Percentiles rank a stretch among this genome's conserved stretches.
Evolutionary conservation across 2,888 invertebrate species (phyloP).

Genomic region (Gandaritis pyraliata): DNA sequence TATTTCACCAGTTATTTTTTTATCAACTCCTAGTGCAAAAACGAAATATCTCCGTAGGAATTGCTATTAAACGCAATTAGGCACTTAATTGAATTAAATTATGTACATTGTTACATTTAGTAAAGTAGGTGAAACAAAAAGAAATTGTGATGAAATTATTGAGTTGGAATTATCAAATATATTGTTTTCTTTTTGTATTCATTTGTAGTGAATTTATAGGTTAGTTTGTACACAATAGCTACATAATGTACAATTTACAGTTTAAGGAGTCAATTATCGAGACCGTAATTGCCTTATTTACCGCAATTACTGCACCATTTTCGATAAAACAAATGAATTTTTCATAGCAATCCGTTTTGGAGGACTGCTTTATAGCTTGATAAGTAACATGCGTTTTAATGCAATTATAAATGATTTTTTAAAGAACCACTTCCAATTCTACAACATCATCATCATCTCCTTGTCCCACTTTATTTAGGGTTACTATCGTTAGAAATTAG

Average conservation of each 20-base stretch:
- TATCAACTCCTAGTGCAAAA: neutral
- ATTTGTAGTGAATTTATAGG: neutral
- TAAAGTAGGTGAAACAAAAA: too few relatives aligned
- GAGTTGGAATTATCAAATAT: neutral
- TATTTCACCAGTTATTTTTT: neutral
- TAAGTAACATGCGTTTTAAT: conserved; percentile 62
- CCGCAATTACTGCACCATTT: conserved; percentile 28
- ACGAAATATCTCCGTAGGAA: neutral
- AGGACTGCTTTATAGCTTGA: conserved; percentile 53
- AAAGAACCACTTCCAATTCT: too few relatives aligned
- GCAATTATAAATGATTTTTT: conserved; percentile 18
- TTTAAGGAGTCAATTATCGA: conserved; percentile 28
- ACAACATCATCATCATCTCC: too few relatives aligned
- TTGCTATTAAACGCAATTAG: neutral
- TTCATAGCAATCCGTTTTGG: conserved; percentile 58
- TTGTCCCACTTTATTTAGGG: too few relatives aligned
- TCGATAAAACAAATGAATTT: conserved; percentile 62
- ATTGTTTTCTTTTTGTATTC: neutral
- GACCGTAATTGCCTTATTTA: conserved; percentile 21
- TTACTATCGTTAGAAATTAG: too few relatives aligned
- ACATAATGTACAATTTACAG: conserved; percentile 22
- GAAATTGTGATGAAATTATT: neutral
- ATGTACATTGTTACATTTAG: too few relatives aligned
- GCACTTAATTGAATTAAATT: neutral
- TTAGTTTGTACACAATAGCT: conserved; percentile 8